A percentile compares a stretch with the other conserved stretches of the same genome.
These are phyloP conservation scores for Palaemon carinicauda DNA, from an alignment of 1,140 invertebrate species.

Conservation along the genomic window DNA sequence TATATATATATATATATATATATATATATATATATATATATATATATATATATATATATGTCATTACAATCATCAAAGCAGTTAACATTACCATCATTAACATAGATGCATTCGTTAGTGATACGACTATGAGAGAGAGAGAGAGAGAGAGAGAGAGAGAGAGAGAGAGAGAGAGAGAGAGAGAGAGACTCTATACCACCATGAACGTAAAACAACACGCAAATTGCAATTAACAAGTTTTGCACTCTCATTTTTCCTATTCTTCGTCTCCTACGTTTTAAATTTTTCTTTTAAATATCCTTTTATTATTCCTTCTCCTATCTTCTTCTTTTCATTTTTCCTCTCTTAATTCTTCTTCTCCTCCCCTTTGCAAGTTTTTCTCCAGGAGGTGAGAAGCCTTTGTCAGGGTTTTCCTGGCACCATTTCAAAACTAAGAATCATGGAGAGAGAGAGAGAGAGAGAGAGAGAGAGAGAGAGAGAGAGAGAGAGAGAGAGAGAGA, in stretches of 20 bases:
- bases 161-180: slow-evolving; percentile 11
- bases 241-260: background rate
- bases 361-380: no score
- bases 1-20: background rate
- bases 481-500: slow-evolving; percentile 43
- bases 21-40: background rate
- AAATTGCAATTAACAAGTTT: slow-evolving; percentile 40
- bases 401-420: no score
- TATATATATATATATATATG: background rate
- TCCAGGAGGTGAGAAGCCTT: no score
- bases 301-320: no score
- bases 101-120: no score
- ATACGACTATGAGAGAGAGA: no score
- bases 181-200: background rate
- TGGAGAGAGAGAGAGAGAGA: no score
- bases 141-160: background rate
- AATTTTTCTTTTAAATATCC: no score
- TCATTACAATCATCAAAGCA: background rate
- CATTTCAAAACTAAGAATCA: no score
- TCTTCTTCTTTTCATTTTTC: background rate
- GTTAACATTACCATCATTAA: background rate
- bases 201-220: slow-evolving; percentile 1
- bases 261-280: no score
- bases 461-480: no score
- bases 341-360: no score